Base-by-base conservation (phyloP, 2,113 vertebrate species). In the Cephalopholis sonnerati region DNA sequence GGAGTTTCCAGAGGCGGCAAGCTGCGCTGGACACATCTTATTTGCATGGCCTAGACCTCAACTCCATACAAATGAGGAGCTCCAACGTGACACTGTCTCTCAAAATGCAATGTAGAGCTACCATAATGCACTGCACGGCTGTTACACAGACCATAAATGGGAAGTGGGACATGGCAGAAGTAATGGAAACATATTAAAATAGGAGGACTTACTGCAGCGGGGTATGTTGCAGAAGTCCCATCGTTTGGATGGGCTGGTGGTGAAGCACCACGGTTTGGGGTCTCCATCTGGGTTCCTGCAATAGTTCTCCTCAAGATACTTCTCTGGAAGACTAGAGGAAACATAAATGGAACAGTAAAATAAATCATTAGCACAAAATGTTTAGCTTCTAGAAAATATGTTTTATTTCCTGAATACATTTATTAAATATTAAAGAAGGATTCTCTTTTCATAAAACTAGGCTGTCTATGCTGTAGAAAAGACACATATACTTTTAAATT, bases 251-350 rank as follows among this genome's bases (percentile, higher is more conserved):
- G 77, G 76, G 73, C 74, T 95, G 0, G 82, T 96, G 76, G 98
- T 99, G 74, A 99, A 99, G 77, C 98, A 99, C 98, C 98, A 99
- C 0, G 98, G 98, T 0, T 88, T 91, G 41, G 96, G 96, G 63
- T 99, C 98, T 1, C 97, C 97, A 9, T 99, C 98, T 0, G 98
- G 98, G 87, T 99, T 99, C 11, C 98, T 97, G 67, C 98, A 99
- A 70, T 97, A 98, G 93, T 99, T 99, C 82, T 88, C 94, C 84
- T 94, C 96, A 55, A 99, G 90, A 82, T 97, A 96, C 91, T 98
- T 99, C 22, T 88, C 96, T 75, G 98, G 96, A 80, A 98, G 96
- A 50, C 98, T 99, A 54, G 24, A 70, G 3, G 11, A 36, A 54
- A 7, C 15, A 62, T 10, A 7, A 64, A 46, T 9, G 25, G 24